phyloP scores from a whole-genome alignment of 2,113 vertebrate genomes.

The Cricetomys ansorgei region DNA sequence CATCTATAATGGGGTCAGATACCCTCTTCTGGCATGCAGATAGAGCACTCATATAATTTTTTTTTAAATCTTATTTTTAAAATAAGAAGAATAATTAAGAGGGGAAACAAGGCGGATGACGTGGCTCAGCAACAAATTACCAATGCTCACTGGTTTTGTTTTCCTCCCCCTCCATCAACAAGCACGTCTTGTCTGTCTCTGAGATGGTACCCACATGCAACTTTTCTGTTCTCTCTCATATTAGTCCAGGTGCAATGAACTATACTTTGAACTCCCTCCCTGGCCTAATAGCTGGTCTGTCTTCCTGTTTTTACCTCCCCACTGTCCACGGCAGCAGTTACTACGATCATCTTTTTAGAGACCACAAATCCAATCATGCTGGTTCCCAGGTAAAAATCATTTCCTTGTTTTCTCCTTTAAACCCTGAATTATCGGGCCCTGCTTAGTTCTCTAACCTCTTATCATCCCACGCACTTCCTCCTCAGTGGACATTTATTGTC shows the following conservation, averaged over 20 bases:
- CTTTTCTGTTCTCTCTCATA: background rate
- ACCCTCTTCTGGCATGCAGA: too few relatives aligned
- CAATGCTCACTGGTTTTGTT: background rate
- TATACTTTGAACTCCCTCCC: background rate
- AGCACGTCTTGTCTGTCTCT: background rate
- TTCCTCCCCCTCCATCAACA: background rate
- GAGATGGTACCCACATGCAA: background rate
- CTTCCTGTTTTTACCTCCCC: background rate
- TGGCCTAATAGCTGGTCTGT: background rate
- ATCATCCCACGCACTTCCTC: background rate
- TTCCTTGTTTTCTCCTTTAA: slow-evolving; percentile 16
- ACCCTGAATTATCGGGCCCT: background rate
- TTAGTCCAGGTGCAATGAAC: background rate
- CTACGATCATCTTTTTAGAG: background rate
- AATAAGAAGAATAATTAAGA: background rate
- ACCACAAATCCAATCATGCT: background rate
- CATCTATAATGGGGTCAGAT: too few relatives aligned
- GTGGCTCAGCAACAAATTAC: background rate
- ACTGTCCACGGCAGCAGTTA: background rate
- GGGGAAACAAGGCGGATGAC: background rate
- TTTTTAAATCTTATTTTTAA: too few relatives aligned
- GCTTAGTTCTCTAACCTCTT: background rate
- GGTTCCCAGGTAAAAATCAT: background rate
- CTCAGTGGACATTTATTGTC: background rate
- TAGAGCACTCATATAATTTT: too few relatives aligned